Conservation (phyloP, 2,797 vertebrate genomes). For the Streptopelia turtur region DNA sequence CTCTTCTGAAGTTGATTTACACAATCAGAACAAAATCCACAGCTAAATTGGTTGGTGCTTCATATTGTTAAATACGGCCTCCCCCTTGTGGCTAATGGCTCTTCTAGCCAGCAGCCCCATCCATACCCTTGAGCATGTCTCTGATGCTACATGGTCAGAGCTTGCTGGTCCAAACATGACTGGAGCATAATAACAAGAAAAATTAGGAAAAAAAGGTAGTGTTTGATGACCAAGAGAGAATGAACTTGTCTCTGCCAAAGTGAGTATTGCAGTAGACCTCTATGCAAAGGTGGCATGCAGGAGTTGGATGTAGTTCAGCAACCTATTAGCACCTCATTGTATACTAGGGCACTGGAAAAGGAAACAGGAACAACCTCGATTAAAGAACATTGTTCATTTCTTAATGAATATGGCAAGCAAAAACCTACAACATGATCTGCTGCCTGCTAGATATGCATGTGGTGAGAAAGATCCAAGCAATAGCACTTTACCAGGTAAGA, state of each 20-base stretch:
- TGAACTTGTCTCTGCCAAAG: neutral
- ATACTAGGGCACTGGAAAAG: neutral
- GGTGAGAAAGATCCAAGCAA: neutral
- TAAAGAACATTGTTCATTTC: neutral
- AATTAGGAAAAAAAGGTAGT: accelerated
- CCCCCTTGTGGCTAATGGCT: neutral
- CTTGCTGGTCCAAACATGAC: neutral
- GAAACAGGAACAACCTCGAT: neutral
- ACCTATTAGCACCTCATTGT: accelerated
- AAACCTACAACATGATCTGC: neutral
- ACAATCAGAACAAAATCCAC: accelerated
- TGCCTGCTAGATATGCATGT: neutral
- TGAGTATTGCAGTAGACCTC: accelerated
- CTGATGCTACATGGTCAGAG: accelerated
- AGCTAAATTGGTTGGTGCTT: neutral
- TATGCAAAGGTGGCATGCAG: neutral
- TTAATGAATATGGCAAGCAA: neutral
- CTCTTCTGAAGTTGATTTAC: accelerated
- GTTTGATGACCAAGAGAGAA: neutral
- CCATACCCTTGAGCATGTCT: accelerated
- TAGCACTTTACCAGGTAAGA: neutral
- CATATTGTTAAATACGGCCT: accelerated
- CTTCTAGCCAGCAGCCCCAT: neutral
- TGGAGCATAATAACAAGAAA: accelerated
- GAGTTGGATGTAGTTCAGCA: neutral